Evolutionary conservation across 2,113 vertebrate genomes (phyloP).

Genomic region (Mobula hypostoma): DNA sequence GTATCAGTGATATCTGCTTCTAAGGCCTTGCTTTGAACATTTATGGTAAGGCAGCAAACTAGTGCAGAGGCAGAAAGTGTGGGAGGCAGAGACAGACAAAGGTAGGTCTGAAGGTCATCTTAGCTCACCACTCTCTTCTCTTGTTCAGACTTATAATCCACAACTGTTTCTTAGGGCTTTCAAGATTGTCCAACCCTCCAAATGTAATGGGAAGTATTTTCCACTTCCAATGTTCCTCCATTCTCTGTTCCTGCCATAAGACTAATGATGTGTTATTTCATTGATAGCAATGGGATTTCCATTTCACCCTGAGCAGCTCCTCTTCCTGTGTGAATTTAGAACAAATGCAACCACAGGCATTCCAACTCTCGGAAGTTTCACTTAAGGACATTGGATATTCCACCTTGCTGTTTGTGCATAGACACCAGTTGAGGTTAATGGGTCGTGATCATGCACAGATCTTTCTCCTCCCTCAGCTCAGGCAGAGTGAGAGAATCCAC

Average conservation of each 20-base stretch:
- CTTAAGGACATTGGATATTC: neutral
- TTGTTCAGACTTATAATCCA: neutral
- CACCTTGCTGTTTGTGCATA: neutral
- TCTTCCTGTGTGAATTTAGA: neutral
- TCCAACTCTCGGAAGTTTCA: neutral
- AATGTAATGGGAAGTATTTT: neutral
- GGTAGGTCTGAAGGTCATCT: neutral
- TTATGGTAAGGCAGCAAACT: neutral
- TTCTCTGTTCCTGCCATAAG: neutral
- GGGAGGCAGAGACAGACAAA: neutral
- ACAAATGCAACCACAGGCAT: neutral
- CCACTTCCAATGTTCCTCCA: neutral
- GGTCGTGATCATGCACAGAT: neutral
- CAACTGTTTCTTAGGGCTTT: neutral
- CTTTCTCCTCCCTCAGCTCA: neutral
- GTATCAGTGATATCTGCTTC: too few relatives aligned
- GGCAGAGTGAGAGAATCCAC: neutral
- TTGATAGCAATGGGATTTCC: neutral
- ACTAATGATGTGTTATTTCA: neutral
- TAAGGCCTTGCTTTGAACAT: too few relatives aligned
- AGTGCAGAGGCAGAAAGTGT: neutral
- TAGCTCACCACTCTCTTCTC: neutral
- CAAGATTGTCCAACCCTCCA: neutral
- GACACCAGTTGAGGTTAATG: neutral
- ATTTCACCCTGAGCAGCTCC: neutral